Evolutionary conservation across 2,888 invertebrate species (phyloP).

Genomic region (Dryadula phaetusa): DNA sequence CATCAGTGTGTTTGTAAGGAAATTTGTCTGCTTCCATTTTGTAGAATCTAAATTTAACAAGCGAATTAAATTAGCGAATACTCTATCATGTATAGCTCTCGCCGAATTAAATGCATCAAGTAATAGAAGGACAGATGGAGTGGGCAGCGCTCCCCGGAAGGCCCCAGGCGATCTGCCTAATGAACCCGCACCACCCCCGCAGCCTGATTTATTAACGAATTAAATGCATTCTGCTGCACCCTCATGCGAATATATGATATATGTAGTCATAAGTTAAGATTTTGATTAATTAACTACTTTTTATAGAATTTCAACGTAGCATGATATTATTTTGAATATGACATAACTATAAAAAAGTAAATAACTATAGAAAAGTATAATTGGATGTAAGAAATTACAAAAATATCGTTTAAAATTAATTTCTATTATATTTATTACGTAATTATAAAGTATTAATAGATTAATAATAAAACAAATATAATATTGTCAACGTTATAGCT

Average conservation of each 20-base stretch:
- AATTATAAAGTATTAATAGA: background rate
- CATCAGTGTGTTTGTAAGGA: slow-evolving; percentile 35
- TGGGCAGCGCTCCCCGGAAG: slow-evolving; percentile 76
- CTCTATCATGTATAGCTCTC: slow-evolving; percentile 67
- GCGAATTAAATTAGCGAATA: slow-evolving; percentile 44
- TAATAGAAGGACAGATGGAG: slow-evolving; percentile 68
- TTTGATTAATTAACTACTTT: slow-evolving; percentile 37
- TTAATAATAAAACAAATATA: slow-evolving; percentile 11
- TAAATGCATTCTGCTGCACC: slow-evolving; percentile 83
- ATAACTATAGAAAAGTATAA: background rate
- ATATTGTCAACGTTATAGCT: slow-evolving; percentile 17
- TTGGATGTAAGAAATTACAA: no score
- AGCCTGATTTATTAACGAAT: slow-evolving; percentile 84
- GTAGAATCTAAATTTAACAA: slow-evolving; percentile 39
- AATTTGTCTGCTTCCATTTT: slow-evolving; percentile 27
- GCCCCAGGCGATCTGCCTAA: slow-evolving; percentile 81
- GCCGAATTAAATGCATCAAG: slow-evolving; percentile 74
- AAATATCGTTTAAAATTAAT: no score
- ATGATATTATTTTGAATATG: background rate
- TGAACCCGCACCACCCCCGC: slow-evolving; percentile 78
- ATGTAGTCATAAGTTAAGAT: slow-evolving; percentile 45
- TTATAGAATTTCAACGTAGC: background rate
- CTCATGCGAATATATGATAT: slow-evolving; percentile 65
- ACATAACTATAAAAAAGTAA: no score
- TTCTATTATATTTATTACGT: background rate